Percentiles rank a stretch among this genome's conserved stretches.
These are phyloP conservation scores for Pogonomyrmex californicus DNA, from an alignment of 1,140 invertebrate genomes.

Conservation along the genomic window DNA sequence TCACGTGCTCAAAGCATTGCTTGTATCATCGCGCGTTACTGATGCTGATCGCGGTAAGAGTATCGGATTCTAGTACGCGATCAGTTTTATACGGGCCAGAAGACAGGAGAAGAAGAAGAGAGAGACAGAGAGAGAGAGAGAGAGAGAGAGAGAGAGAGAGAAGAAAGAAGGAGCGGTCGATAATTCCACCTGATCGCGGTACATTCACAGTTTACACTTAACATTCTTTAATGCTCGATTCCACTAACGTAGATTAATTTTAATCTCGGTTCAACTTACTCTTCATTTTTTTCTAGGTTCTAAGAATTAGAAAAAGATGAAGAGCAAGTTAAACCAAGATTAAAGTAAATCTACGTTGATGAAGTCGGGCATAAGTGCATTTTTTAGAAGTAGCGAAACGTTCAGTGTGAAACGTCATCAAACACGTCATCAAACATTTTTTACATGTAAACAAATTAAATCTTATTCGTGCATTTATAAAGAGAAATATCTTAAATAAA, in stretches of 20 bases:
- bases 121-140: not conserved
- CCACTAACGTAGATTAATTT: too few species aligned
- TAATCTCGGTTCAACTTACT: too few species aligned
- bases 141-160: not conserved
- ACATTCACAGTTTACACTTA: not conserved
- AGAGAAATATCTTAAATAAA: not conserved
- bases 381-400: not conserved
- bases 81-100: not conserved
- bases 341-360: too few species aligned
- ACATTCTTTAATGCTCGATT: not conserved
- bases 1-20: slow-evolving; percentile 39
- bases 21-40: slow-evolving; percentile 62
- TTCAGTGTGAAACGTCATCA: not conserved
- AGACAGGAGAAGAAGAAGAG: not conserved
- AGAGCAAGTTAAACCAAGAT: too few species aligned
- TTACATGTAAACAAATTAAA: slow-evolving; percentile 10
- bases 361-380: not conserved
- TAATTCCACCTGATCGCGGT: slow-evolving; percentile 8
- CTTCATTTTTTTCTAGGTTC: too few species aligned
- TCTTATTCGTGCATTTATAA: not conserved
- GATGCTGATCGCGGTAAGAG: slow-evolving; percentile 57
- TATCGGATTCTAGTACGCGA: slow-evolving; percentile 40
- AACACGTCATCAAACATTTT: not conserved
- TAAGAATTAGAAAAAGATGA: too few species aligned
- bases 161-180: not conserved